Evolutionary conservation across 1,140 invertebrate species (phyloP), one percentile per base, ranked within the genome.

Genomic region (Ostrea edulis): DNA sequence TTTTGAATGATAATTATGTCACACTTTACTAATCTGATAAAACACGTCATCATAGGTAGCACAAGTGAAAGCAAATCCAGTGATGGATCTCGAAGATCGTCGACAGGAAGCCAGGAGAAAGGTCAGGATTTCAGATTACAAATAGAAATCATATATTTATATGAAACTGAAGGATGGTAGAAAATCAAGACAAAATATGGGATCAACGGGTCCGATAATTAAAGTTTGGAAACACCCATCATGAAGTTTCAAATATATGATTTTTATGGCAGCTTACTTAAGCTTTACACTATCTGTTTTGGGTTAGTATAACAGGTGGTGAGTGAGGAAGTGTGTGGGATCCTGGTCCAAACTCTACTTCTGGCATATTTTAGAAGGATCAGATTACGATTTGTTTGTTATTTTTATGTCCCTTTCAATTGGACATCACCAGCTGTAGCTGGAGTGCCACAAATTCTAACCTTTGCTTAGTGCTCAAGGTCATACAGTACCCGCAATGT

Each of bases 51-150:
- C 86, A 58, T 68, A 90, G 84, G 87, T 86, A 86, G 68, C 62
- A 87, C 90, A 84, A 87, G 90, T 53, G 90, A 90, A 71, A 89
- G 85, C 52, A 87, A 88, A 51, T 91, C 91, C n/a, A 89, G 84
- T 65, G 85, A 88, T 85, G 85, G 84, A 5, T 88, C 87, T 7
- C 54, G 71, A 20, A n/a, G 58, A 71, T 88, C 92, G 52, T 92
- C 90, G 25, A 86, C 84, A 81, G 89, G 90, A 82, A 91, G 68
- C 35, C 68, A 77, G 29, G 68, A 4, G 17, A 62, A 62, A 62
- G 14, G 17, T 20, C 2, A 17, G 12, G 14, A 62, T 62, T 17
- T 20, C 1, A 44, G 35, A 44, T 44, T 44, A 2, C 17, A 62
- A 62, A 17, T 17, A 20, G 14, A 17, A 62, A 62, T 58, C 55